These are phyloP conservation scores for Sphyrna mokarran DNA, from an alignment of 2,113 vertebrate genomes.

Conservation along the genomic window DNA sequence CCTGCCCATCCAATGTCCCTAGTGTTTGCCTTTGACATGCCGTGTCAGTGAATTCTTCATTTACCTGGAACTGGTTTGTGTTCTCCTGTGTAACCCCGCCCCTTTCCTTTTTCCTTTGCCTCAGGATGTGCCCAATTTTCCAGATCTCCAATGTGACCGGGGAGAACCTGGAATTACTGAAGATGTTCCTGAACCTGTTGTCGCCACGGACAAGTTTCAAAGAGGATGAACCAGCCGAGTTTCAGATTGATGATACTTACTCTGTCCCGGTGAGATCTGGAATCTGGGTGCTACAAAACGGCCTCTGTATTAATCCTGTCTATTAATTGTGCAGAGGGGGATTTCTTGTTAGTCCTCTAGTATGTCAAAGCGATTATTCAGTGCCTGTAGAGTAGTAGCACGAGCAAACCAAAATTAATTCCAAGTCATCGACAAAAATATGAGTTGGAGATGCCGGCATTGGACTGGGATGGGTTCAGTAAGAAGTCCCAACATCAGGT, in stretches of 20 bases:
- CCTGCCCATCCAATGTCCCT: background rate
- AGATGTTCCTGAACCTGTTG: conserved; percentile 97
- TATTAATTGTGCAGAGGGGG: background rate
- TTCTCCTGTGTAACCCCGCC: background rate
- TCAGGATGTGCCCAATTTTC: conserved; percentile 96
- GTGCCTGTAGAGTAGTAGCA: background rate
- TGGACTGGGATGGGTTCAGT: too few species aligned
- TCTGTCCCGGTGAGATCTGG: conserved; percentile 81
- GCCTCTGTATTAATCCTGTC: background rate
- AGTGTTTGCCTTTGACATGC: background rate
- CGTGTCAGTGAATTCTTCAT: background rate
- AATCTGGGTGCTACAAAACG: background rate
- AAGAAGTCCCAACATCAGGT: too few species aligned
- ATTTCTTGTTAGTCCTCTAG: background rate
- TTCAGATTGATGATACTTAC: conserved; percentile 97
- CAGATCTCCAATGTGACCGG: conserved; percentile 96
- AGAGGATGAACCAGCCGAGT: conserved; percentile 93
- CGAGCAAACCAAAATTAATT: background rate
- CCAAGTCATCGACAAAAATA: too few species aligned
- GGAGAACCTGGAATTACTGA: conserved; percentile 91
- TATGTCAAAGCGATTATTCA: background rate
- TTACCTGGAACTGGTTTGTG: background rate
- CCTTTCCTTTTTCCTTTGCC: conserved; percentile 25
- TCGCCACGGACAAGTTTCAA: conserved; percentile 89
- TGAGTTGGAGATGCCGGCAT: too few species aligned